Evolutionary conservation across 2,797 vertebrate species (phyloP).

Genomic region (Hippopotamyrus pictus): DNA sequence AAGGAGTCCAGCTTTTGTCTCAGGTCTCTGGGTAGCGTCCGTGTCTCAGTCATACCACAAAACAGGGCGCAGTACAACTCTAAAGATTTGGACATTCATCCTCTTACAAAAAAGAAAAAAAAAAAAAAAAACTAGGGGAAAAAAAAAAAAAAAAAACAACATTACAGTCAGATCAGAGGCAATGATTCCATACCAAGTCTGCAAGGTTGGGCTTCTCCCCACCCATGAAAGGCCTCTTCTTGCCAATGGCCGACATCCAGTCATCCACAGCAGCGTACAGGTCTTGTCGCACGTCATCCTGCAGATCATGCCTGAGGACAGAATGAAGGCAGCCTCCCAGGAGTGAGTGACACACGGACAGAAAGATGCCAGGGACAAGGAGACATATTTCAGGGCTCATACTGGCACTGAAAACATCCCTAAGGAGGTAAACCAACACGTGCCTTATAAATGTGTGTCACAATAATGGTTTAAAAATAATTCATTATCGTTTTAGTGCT

Average conservation of each 20-base stretch:
- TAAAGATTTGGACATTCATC: not conserved
- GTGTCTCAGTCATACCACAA: not conserved
- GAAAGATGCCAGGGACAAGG: not conserved
- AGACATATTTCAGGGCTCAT: not conserved
- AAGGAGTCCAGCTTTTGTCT: not conserved
- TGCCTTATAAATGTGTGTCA: not conserved
- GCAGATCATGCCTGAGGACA: constrained; percentile 73
- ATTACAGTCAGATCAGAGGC: not conserved
- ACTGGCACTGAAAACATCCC: not conserved
- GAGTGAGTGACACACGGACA: not conserved
- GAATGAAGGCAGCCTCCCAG: not conserved
- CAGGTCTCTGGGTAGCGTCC: not conserved
- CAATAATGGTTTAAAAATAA: not conserved
- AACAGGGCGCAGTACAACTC: not conserved
- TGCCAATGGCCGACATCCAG: constrained; percentile 85
- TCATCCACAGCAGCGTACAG: constrained; percentile 83
- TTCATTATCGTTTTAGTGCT: not conserved
- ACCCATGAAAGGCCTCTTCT: constrained; percentile 83
- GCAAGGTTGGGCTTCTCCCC: constrained; percentile 85
- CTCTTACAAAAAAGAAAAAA: not conserved
- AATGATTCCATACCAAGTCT: constrained; percentile 75
- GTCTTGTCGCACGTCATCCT: constrained; percentile 81
- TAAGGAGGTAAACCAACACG: not conserved
- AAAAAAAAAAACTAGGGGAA: not conserved
- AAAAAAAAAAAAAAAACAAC: not conserved